Conservation (phyloP, 2,113 vertebrate species). For the Saguinus midas region DNA sequence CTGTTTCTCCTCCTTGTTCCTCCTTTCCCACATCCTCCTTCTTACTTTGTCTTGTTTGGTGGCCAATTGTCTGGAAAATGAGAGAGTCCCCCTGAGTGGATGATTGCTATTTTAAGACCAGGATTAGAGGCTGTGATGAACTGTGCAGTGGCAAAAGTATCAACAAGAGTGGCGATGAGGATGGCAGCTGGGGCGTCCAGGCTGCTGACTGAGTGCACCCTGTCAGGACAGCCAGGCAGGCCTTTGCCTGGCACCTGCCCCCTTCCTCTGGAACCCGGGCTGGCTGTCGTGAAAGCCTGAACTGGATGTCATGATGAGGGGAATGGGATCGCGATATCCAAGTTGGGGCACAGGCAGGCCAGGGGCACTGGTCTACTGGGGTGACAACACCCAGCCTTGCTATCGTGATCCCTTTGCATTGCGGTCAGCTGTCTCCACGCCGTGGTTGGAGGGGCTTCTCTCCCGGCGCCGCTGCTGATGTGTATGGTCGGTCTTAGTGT, state of each 20-base stretch:
- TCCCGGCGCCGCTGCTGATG: neutral
- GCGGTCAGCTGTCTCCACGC: neutral
- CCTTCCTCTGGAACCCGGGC: neutral
- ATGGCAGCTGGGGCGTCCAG: neutral
- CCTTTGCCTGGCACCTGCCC: neutral
- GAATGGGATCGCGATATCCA: neutral
- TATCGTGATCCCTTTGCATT: neutral
- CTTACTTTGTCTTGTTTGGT: conserved; percentile 12
- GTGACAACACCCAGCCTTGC: neutral
- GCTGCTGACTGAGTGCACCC: neutral
- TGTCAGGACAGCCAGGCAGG: conserved; percentile 14
- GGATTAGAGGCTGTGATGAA: neutral
- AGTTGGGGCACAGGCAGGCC: neutral
- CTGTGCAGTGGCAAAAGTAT: neutral
- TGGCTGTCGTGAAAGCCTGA: neutral
- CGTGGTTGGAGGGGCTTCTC: neutral
- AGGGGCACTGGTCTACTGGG: neutral
- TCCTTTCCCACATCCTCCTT: neutral
- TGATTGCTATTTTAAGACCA: neutral
- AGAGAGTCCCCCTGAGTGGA: neutral
- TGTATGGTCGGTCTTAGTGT: neutral
- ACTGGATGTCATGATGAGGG: neutral
- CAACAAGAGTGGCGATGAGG: neutral
- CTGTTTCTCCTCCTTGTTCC: neutral
- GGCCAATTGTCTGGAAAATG: neutral